Conservation (phyloP, 1,140 invertebrate species). For the Drosophila nannoptera region DNA sequence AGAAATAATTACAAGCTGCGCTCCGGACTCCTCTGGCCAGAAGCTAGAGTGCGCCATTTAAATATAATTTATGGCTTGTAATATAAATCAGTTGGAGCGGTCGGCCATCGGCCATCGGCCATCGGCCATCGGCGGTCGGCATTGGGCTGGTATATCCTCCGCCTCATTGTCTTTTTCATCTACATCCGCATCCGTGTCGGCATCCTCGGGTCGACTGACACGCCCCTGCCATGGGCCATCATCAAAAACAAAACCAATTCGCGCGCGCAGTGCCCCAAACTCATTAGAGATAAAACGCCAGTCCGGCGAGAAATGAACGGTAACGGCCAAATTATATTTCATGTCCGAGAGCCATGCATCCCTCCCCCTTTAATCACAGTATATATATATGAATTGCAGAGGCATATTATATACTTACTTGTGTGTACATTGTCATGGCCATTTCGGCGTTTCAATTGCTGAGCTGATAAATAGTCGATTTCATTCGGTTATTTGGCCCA, state of each 20-base stretch:
- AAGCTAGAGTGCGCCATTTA: constrained; percentile 42
- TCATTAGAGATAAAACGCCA: constrained; percentile 48
- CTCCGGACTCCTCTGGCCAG: constrained; percentile 18
- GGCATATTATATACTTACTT: background rate
- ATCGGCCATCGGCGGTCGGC: constrained; percentile 12
- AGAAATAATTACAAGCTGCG: constrained; percentile 54
- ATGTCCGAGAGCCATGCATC: constrained; percentile 1
- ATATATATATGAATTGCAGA: background rate
- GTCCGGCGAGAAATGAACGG: constrained; percentile 23
- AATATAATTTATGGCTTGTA: constrained; percentile 55
- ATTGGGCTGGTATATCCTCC: constrained; percentile 38
- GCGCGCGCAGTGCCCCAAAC: constrained; percentile 37
- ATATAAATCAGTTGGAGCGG: constrained; percentile 60
- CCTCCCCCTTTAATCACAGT: background rate
- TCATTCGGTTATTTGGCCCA: constrained; percentile 13
- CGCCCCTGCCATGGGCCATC: constrained; percentile 40
- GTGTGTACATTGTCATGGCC: background rate
- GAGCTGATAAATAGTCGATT: constrained; percentile 20
- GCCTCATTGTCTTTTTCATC: constrained; percentile 26
- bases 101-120: constrained; percentile 6
- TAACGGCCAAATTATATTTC: constrained; percentile 45
- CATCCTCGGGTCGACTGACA: constrained; percentile 10
- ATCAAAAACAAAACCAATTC: constrained; percentile 53
- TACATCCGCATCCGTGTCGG: background rate
- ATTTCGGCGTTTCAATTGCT: constrained; percentile 32